A percentile compares a stretch with the other conserved stretches of the same genome.
Conservation (phyloP, 1,140 invertebrate species). For the Riptortus pedestris region DNA sequence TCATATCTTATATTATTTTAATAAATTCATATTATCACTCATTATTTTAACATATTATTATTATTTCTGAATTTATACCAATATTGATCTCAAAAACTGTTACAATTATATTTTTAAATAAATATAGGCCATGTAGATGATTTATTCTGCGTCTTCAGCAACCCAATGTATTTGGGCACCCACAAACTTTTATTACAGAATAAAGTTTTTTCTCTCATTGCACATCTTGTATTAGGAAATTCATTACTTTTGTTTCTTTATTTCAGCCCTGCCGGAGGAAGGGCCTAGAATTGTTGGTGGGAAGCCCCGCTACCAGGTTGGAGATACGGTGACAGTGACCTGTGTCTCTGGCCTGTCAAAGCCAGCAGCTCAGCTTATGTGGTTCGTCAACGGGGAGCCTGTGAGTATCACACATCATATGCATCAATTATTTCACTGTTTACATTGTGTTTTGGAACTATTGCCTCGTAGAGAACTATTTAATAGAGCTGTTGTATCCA, state of each 20-base stretch:
- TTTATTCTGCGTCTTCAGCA: no score
- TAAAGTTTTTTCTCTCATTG: no score
- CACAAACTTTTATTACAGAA: no score
- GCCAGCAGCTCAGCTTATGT: slow-evolving; percentile 68
- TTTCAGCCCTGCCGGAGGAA: slow-evolving; percentile 62
- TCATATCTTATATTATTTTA: no score
- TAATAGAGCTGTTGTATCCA: neutral
- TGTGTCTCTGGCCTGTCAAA: slow-evolving; percentile 75
- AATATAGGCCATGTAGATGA: no score
- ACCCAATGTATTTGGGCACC: no score
- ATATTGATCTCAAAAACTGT: no score
- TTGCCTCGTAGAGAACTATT: neutral
- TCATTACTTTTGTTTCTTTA: slow-evolving; percentile 1
- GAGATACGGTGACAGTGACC: slow-evolving; percentile 67
- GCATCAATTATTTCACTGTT: slow-evolving; percentile 32
- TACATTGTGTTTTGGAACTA: neutral
- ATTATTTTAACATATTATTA: no score
- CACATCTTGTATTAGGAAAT: no score
- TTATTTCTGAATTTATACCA: no score
- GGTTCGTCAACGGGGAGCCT: slow-evolving; percentile 79
- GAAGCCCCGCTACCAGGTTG: slow-evolving; percentile 65
- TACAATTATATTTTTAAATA: no score
- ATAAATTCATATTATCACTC: no score
- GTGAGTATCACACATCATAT: slow-evolving; percentile 49
- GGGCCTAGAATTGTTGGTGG: slow-evolving; percentile 72